Percentiles rank a stretch among this genome's conserved stretches.
Evolutionary conservation across 2,797 vertebrate species (phyloP).

Genomic region (Chrosomus eos): DNA sequence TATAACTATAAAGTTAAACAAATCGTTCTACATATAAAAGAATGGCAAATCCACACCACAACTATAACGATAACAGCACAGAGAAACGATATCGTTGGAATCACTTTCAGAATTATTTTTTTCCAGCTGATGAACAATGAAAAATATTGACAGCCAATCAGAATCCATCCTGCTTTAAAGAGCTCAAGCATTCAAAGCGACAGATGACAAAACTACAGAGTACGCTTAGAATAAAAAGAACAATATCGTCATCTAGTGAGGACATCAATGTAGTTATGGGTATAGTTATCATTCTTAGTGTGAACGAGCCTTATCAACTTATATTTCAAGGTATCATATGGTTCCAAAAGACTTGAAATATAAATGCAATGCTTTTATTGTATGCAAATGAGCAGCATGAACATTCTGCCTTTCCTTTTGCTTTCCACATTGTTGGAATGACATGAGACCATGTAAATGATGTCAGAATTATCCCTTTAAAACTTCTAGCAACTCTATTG

Average conservation of each 20-base stretch:
- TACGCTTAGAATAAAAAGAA: too few species aligned
- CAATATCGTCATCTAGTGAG: background rate
- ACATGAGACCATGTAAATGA: background rate
- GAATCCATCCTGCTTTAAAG: background rate
- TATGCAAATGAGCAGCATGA: background rate
- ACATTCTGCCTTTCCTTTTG: conserved; percentile 14
- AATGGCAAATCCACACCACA: too few species aligned
- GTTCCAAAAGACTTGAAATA: background rate
- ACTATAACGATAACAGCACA: too few species aligned
- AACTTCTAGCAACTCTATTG: conserved; percentile 40
- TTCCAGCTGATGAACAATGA: background rate
- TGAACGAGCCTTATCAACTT: background rate
- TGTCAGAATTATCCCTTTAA: background rate
- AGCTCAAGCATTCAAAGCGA: background rate
- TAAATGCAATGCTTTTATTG: background rate
- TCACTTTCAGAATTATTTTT: background rate
- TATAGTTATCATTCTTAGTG: too few species aligned
- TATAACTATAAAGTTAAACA: too few species aligned
- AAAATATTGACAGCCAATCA: background rate
- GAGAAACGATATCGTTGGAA: background rate
- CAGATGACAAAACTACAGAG: background rate
- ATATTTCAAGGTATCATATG: background rate
- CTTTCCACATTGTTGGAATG: background rate
- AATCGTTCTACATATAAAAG: too few species aligned
- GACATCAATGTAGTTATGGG: background rate